Conservation (phyloP, 2,888 invertebrate species). For the Acanthosoma haemorrhoidale region DNA sequence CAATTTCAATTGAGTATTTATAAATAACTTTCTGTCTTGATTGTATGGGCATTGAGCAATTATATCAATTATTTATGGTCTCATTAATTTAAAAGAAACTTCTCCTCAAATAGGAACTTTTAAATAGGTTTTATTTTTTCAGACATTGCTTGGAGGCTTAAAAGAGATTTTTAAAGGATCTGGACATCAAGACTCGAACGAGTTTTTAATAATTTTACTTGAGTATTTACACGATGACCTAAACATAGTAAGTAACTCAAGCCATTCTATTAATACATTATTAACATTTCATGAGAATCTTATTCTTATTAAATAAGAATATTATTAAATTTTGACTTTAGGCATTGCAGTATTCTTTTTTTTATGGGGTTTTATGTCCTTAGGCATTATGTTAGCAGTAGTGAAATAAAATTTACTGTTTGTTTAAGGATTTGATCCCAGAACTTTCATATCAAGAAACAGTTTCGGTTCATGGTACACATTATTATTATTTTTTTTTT, state of each 20-base stretch:
- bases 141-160: constrained; percentile 70
- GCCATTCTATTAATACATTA: not conserved
- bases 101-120: not conserved
- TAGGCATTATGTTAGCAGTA: too few species aligned
- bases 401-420: too few species aligned
- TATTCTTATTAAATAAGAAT: not conserved
- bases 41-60: too few species aligned
- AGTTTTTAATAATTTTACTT: constrained; percentile 80
- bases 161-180: constrained; percentile 66
- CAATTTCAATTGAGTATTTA: not conserved
- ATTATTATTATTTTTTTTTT: too few species aligned
- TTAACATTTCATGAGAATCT: not conserved
- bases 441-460: too few species aligned
- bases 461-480: too few species aligned
- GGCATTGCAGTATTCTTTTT: not conserved
- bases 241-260: constrained; percentile 52
- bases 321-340: not conserved
- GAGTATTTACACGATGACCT: constrained; percentile 85
- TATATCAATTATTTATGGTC: too few species aligned
- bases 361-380: not conserved
- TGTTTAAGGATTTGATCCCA: too few species aligned
- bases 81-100: not conserved
- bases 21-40: too few species aligned
- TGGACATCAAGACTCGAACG: constrained; percentile 87
- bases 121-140: constrained; percentile 38